Evolutionary conservation across 2,113 vertebrate genomes (phyloP).

Genomic region (Anarrhichthys ocellatus): DNA sequence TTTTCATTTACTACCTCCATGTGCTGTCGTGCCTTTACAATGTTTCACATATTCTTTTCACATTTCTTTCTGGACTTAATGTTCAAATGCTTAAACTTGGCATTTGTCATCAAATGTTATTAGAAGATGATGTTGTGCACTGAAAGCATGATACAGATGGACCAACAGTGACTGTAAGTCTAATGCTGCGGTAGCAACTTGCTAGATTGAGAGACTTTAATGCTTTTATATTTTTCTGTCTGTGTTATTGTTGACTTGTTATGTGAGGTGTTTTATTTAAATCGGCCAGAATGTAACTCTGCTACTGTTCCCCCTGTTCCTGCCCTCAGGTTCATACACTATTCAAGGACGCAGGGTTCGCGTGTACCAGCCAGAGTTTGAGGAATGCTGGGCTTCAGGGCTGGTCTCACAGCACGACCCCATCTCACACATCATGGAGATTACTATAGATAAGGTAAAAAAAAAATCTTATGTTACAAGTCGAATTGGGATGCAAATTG

Average conservation of each 20-base stretch:
- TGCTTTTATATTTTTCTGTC: neutral
- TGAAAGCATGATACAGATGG: too few species aligned
- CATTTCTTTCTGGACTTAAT: neutral
- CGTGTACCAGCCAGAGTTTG: constrained; percentile 96
- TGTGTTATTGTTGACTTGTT: neutral
- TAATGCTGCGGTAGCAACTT: neutral
- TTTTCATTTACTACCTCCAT: neutral
- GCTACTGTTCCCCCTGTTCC: neutral
- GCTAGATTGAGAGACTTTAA: neutral
- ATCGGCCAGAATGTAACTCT: neutral
- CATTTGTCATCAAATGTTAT: neutral
- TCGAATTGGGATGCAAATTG: neutral
- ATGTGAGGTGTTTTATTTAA: neutral
- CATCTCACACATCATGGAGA: constrained; percentile 94
- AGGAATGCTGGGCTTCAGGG: constrained; percentile 90
- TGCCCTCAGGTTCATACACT: constrained; percentile 88
- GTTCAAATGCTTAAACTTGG: neutral
- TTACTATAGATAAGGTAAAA: constrained; percentile 92
- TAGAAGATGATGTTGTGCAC: too few species aligned
- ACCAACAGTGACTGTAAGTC: neutral
- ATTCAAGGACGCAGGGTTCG: constrained; percentile 94
- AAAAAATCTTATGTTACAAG: constrained; percentile 5
- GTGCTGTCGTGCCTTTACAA: neutral
- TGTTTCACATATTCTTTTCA: neutral
- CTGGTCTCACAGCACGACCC: constrained; percentile 93